Evolutionary conservation across 2,797 vertebrate genomes (phyloP).

Genomic region (Megaceryle alcyon): DNA sequence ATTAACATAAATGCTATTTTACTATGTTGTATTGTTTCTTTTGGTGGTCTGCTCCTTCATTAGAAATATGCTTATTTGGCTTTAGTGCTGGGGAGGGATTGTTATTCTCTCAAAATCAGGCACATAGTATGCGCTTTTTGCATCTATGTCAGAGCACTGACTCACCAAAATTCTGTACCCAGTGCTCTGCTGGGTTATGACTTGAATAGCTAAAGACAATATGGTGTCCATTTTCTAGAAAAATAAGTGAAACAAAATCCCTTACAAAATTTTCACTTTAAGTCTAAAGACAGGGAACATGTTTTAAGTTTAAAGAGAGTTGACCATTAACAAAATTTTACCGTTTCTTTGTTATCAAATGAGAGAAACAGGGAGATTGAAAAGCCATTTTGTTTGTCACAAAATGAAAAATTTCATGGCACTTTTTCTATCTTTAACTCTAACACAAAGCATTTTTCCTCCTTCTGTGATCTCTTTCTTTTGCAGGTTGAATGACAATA

Average conservation of each 20-base stretch:
- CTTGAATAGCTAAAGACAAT: not conserved
- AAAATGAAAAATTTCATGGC: not conserved
- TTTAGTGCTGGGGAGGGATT: not conserved
- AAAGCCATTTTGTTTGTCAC: not conserved
- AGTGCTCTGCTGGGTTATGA: not conserved
- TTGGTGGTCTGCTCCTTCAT: not conserved
- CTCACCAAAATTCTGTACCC: not conserved
- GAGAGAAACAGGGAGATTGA: not conserved
- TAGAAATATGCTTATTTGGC: not conserved
- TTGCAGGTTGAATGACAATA: not conserved
- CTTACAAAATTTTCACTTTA: not conserved
- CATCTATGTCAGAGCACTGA: not conserved
- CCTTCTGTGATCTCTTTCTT: not conserved
- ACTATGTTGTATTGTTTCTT: not conserved
- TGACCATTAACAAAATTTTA: not conserved
- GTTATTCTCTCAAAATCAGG: not conserved
- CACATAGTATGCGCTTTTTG: not conserved
- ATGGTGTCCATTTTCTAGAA: not conserved
- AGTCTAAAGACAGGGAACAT: not conserved
- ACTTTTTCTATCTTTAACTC: not conserved
- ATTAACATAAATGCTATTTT: not conserved
- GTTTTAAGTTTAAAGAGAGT: not conserved
- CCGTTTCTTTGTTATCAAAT: accelerated
- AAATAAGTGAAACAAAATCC: not conserved
- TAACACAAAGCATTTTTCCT: not conserved